Percentiles rank a stretch among this genome's conserved stretches.
Conservation (phyloP, 23 tunicate genomes). For the Botrylloides violaceus region DNA sequence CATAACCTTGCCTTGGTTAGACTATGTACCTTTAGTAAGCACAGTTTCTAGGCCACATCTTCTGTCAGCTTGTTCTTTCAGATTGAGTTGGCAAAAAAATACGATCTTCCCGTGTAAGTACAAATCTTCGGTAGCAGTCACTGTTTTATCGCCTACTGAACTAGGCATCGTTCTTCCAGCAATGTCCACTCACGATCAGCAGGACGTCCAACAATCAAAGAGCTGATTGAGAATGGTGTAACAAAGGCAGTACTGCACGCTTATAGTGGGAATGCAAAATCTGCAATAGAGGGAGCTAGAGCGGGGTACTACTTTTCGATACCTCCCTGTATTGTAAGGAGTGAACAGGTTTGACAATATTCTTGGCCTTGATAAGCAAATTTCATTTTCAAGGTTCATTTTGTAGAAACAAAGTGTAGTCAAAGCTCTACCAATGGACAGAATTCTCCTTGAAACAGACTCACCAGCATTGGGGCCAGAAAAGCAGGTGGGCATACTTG, state of each 20-base stretch:
- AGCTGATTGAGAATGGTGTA: slow-evolving; percentile 45
- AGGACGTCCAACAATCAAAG: slow-evolving; percentile 53
- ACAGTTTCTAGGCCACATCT: too few species aligned
- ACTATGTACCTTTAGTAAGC: neutral
- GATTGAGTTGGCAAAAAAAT: slow-evolving; percentile 32
- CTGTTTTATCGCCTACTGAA: neutral
- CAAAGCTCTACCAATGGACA: slow-evolving; percentile 62
- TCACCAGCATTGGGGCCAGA: slow-evolving; percentile 78
- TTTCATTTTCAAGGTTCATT: neutral
- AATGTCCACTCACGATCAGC: slow-evolving; percentile 85
- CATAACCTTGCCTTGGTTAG: too few species aligned
- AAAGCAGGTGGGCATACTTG: slow-evolving; percentile 60
- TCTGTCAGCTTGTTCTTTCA: too few species aligned
- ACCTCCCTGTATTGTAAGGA: slow-evolving; percentile 76
- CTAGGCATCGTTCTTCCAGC: slow-evolving; percentile 16
- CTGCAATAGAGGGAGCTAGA: slow-evolving; percentile 70
- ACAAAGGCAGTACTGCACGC: slow-evolving; percentile 80
- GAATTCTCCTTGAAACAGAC: slow-evolving; percentile 80
- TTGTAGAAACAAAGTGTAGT: slow-evolving; percentile 79
- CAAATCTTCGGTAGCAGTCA: neutral
- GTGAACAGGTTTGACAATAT: slow-evolving; percentile 46
- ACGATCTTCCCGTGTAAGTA: slow-evolving; percentile 60
- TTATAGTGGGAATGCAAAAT: slow-evolving; percentile 73
- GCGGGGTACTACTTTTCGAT: slow-evolving; percentile 76
- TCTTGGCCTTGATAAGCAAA: neutral